Evolutionary conservation across 2,797 vertebrate species (phyloP), one percentile per base, ranked within the genome.

Genomic region (Spinus pinus): DNA sequence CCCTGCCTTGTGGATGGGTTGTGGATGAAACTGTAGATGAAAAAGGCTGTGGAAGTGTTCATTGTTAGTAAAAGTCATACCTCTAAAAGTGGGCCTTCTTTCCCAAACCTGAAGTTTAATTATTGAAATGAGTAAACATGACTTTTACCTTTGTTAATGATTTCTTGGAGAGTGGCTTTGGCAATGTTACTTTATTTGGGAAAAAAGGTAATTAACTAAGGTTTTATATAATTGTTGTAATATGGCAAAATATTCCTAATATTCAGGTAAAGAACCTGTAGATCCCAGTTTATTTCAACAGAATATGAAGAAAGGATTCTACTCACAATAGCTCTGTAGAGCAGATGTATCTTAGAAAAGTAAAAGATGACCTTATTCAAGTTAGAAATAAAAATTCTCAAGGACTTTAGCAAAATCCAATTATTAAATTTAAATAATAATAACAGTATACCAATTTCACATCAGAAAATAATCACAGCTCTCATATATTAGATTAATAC

Each of bases 241-340:
- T 44, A 61, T 46, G 56, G 10, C 53, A 91, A 80, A 85, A 64
- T 22, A 73, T 75, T 75, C 39, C 44, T 81, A 66, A 44, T 58
- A 83, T 85, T 92, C 64, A 86, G 7, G 47, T 77, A 77, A 95
- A 87, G 37, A 86, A 75, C 66, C 51, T 73, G 35, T 95, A 93
- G 61, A 95, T 81, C 50, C 58, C 42, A 80, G n/a, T 93, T 89
- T 92, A 60, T 92, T 91, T 79, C 91, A 84, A 67, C 15, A 90
- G 44, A 25, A 90, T 92, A 67, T 35, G 10, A 88, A 25, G 60
- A 81, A 87, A 62, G n/a, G n/a, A n/a, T n/a, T n/a, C 15, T 74
- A 25, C 27, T 74, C 87, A 3, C 60, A 64, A 46, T 37, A 85
- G 27, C 4, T 74, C 17, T 64, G 39, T 65, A 85, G 64, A 47